These are phyloP conservation scores for Prolemur simus DNA, from an alignment of 2,113 vertebrate species.

Conservation along the genomic window DNA sequence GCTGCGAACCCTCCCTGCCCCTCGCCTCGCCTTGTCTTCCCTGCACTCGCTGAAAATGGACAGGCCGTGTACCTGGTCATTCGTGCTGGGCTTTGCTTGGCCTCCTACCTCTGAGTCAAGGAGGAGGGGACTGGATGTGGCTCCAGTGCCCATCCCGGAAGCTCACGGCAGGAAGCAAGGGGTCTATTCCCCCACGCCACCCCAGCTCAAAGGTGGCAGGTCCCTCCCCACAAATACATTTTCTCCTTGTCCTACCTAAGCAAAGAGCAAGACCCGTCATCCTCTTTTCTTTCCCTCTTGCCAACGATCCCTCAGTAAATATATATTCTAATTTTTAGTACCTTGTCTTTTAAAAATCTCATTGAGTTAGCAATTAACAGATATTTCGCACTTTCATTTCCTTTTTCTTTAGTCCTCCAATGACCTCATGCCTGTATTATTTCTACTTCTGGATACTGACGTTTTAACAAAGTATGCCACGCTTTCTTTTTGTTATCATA, in stretches of 20 bases:
- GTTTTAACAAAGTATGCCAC: neutral
- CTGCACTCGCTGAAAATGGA: no score
- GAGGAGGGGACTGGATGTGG: neutral
- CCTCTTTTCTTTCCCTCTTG: neutral
- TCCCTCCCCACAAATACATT: neutral
- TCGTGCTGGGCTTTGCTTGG: neutral
- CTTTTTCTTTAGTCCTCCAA: neutral
- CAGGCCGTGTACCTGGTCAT: accelerated
- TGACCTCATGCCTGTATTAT: neutral
- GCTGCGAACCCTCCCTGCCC: neutral
- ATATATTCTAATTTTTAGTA: neutral
- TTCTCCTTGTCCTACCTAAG: neutral
- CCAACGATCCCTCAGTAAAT: neutral
- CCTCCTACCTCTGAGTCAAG: neutral
- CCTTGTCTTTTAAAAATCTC: neutral
- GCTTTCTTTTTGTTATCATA: neutral
- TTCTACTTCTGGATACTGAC: neutral
- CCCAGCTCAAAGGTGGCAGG: neutral
- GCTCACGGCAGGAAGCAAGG: neutral
- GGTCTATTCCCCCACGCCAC: neutral
- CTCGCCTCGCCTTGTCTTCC: neutral
- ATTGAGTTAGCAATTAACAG: neutral
- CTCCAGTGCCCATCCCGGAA: neutral
- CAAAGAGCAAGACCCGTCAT: neutral
- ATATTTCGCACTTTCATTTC: neutral